phyloP scores from a whole-genome alignment of 2,113 vertebrate genomes.

The Neodon shergylaensis region DNA sequence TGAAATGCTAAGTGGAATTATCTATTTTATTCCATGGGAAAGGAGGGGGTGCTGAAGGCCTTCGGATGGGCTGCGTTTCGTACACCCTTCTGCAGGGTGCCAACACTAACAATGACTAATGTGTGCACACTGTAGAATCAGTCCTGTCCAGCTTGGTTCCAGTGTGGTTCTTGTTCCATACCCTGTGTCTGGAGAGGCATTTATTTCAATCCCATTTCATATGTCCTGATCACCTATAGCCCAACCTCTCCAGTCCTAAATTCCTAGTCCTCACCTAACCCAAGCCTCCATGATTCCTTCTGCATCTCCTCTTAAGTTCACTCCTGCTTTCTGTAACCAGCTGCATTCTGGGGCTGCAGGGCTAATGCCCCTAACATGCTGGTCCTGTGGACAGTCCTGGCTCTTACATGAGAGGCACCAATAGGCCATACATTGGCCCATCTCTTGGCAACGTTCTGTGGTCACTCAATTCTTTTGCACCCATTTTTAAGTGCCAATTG shows the following conservation, averaged over 20 bases:
- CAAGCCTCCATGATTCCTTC: not conserved
- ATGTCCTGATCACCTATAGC: not conserved
- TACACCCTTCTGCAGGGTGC: not conserved
- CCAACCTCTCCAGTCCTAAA: not conserved
- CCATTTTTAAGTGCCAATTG: not conserved
- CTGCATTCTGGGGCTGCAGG: not conserved
- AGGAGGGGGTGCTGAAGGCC: not conserved
- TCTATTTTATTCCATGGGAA: not conserved
- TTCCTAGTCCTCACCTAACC: not conserved
- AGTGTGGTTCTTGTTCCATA: not conserved
- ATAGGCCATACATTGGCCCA: not conserved
- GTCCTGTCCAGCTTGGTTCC: not conserved
- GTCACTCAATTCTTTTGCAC: not conserved
- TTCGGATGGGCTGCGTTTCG: not conserved
- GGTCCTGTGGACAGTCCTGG: too few species aligned
- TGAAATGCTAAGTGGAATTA: not conserved
- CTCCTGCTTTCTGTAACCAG: not conserved
- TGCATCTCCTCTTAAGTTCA: not conserved
- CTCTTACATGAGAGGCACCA: not conserved
- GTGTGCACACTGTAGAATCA: not conserved
- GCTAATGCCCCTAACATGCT: too few species aligned
- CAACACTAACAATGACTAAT: not conserved
- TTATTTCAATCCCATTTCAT: not conserved
- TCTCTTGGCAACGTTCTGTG: not conserved
- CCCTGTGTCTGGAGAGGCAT: not conserved